These are phyloP conservation scores for Cygnus atratus DNA, from an alignment of 2,113 vertebrate species.

Conservation along the genomic window DNA sequence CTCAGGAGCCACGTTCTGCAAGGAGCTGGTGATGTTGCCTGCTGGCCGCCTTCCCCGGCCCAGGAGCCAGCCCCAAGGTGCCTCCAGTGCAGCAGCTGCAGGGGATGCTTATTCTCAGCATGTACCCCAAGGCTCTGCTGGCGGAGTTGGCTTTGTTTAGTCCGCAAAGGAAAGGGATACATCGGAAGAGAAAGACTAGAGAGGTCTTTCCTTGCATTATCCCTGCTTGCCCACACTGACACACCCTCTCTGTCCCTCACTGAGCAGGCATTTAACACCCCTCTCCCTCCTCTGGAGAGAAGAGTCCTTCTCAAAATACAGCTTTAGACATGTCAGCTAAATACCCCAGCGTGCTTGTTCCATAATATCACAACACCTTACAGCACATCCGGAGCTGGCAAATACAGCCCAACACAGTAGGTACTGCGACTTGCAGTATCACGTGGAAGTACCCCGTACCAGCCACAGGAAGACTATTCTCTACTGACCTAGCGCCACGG, in stretches of 20 bases:
- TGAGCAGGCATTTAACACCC: neutral
- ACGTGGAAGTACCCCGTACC: neutral
- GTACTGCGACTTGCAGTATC: neutral
- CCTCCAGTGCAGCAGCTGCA: neutral
- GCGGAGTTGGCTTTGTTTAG: neutral
- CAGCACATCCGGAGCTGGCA: neutral
- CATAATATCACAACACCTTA: neutral
- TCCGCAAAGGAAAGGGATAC: neutral
- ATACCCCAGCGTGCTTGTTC: neutral
- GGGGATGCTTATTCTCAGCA: neutral
- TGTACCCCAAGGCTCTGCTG: neutral
- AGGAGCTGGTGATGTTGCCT: neutral
- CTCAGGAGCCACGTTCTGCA: accelerated
- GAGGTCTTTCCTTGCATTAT: too few relatives aligned
- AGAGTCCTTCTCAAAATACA: too few relatives aligned
- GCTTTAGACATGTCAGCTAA: neutral
- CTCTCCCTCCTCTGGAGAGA: neutral
- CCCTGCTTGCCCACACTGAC: neutral
- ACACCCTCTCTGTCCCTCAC: neutral
- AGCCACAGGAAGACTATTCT: neutral
- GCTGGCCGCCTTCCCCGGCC: neutral
- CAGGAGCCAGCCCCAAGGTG: neutral
- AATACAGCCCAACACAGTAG: neutral
- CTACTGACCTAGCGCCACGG: neutral
- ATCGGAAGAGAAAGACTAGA: neutral